A percentile compares a stretch with the other conserved stretches of the same genome.
phyloP scores from a whole-genome alignment of 2,888 invertebrate genomes.

The Drosophila subsilvestris region DNA sequence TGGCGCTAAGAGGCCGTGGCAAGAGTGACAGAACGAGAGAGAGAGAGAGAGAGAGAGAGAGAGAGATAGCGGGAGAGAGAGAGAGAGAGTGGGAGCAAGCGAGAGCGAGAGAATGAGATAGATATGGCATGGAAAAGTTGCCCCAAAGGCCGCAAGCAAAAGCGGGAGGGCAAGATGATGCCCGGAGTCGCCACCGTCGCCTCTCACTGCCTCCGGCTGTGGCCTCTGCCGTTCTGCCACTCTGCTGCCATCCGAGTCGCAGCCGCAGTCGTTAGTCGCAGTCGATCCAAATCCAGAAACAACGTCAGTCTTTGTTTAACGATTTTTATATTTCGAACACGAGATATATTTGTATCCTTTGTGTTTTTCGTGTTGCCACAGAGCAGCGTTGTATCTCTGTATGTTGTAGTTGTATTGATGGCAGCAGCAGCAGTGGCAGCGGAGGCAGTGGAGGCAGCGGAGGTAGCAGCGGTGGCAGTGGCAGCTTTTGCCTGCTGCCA shows the following conservation, averaged over 20 bases:
- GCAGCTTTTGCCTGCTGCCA: conserved; percentile 37
- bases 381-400: conserved; percentile 49
- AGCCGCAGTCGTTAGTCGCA: conserved; percentile 58
- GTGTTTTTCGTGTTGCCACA: conserved; percentile 80
- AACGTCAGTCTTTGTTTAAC: conserved; percentile 80
- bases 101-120: conserved; percentile 23
- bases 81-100: background rate
- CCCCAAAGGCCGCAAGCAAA: conserved; percentile 54
- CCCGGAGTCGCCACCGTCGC: conserved; percentile 54
- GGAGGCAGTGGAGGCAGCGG: conserved; percentile 45
- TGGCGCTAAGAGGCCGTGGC: conserved; percentile 42
- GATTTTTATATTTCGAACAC: conserved; percentile 80
- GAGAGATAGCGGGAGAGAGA: conserved; percentile 7
- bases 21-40: conserved; percentile 3
- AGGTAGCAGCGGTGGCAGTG: conserved; percentile 51
- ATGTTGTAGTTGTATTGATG: conserved; percentile 5
- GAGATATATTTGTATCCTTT: conserved; percentile 83
- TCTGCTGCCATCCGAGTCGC: conserved; percentile 3
- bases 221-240: conserved; percentile 5
- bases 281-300: conserved; percentile 75
- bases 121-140: conserved; percentile 35
- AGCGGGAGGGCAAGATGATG: conserved; percentile 76
- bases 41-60: conserved; percentile 23
- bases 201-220: conserved; percentile 16
- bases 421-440: conserved; percentile 9